Evolutionary conservation across 1,140 invertebrate genomes (phyloP).

Genomic region (Pararge aegeria): DNA sequence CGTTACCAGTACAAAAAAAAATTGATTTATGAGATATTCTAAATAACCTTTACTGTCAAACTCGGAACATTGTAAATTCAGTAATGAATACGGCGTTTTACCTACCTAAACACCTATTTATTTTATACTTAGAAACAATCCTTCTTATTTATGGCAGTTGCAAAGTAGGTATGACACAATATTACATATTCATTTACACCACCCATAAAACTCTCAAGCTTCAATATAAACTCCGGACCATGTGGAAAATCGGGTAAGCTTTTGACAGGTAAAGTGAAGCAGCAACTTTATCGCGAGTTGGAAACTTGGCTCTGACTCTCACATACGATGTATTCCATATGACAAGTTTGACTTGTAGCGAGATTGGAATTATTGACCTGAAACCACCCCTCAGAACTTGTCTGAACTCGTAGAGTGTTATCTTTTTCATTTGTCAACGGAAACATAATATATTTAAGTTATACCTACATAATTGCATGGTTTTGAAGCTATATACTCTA

Average conservation of each 20-base stretch:
- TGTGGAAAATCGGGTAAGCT: conserved; percentile 40
- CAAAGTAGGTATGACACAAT: conserved; percentile 22
- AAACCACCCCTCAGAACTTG: background rate
- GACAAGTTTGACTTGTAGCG: conserved; percentile 35
- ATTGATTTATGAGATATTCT: too few relatives aligned
- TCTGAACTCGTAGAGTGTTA: background rate
- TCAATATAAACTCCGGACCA: conserved; percentile 46
- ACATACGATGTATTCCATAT: conserved; percentile 29
- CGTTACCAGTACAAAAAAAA: too few relatives aligned
- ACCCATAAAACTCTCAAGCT: conserved; percentile 46
- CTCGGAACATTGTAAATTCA: too few relatives aligned
- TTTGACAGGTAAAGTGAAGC: conserved; percentile 41
- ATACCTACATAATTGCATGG: background rate
- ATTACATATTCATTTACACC: conserved; percentile 33
- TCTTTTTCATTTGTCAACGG: background rate
- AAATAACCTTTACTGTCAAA: too few relatives aligned
- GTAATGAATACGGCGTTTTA: too few relatives aligned
- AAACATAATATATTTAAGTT: background rate
- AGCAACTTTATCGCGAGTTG: conserved; percentile 38
- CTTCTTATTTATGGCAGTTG: conserved; percentile 1
- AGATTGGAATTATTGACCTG: conserved; percentile 29
- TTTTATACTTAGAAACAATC: background rate
- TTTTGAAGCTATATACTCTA: background rate
- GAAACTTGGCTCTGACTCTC: conserved; percentile 33
- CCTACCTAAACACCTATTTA: too few relatives aligned